phyloP scores from a whole-genome alignment of 2,797 vertebrate genomes.

The Pogoniulus pusillus region DNA sequence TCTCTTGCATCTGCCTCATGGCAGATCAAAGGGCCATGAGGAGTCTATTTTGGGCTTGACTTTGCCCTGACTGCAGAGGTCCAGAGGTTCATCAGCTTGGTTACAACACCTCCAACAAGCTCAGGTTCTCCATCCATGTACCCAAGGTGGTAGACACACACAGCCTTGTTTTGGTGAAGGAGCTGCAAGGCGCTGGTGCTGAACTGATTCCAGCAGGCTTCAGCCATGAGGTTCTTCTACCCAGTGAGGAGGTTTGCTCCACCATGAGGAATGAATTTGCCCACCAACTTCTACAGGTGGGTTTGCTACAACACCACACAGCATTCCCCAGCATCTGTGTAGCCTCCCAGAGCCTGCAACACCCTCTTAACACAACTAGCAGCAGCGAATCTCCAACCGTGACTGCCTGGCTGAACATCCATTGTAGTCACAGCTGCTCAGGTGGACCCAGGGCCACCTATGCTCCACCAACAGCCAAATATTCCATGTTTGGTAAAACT shows the following conservation, averaged over 20 bases:
- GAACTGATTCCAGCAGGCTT: slow-evolving; percentile 98
- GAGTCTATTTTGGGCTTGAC: slow-evolving; percentile 94
- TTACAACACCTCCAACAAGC: slow-evolving; percentile 81
- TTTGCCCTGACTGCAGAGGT: slow-evolving; percentile 88
- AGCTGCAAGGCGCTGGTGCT: slow-evolving; percentile 91
- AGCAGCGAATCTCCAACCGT: not conserved
- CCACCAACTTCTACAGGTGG: not conserved
- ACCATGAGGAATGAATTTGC: no score
- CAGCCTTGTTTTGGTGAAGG: slow-evolving; percentile 89
- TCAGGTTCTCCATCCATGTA: slow-evolving; percentile 86
- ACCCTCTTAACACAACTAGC: not conserved
- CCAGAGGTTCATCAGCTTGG: slow-evolving; percentile 85
- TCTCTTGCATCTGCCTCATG: no score
- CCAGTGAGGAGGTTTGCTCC: slow-evolving; percentile 89
- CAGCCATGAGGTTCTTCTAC: slow-evolving; percentile 93
- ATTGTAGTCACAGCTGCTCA: not conserved
- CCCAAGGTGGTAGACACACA: slow-evolving; percentile 93
- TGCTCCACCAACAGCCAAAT: not conserved
- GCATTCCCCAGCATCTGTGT: not conserved
- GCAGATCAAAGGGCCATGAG: slow-evolving; percentile 90
- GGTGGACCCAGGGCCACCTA: not conserved
- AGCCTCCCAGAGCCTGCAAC: not conserved
- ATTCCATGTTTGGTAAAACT: not conserved
- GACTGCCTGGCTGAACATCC: not conserved
- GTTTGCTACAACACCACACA: not conserved